A percentile compares a stretch with the other conserved stretches of the same genome.
These are phyloP conservation scores for Dorcus parallelipipedus DNA, from an alignment of 2,888 invertebrate genomes.

Conservation along the genomic window DNA sequence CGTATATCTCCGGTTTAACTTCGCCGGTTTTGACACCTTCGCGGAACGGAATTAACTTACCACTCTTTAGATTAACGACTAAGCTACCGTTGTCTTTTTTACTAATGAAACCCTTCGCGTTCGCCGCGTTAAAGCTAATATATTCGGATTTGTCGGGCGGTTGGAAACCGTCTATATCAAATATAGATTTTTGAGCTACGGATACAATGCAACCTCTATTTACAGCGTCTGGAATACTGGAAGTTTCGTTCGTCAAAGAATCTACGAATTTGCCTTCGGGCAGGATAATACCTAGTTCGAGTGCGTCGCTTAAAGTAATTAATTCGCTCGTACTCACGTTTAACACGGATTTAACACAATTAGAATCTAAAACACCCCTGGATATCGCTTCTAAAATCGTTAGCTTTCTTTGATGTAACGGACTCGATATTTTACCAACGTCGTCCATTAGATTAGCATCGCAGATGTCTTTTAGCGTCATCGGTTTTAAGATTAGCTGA, in stretches of 20 bases:
- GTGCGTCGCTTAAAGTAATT: conserved; percentile 80
- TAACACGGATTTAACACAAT: conserved; percentile 78
- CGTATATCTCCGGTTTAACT: conserved; percentile 80
- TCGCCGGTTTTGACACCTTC: conserved; percentile 77
- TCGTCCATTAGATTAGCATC: conserved; percentile 78
- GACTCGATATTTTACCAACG: conserved; percentile 69
- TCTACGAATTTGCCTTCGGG: conserved; percentile 74
- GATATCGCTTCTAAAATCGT: conserved; percentile 83
- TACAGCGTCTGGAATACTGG: conserved; percentile 82
- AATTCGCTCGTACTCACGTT: conserved; percentile 77
- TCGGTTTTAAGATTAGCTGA: conserved; percentile 79
- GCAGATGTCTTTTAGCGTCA: conserved; percentile 87
- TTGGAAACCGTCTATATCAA: conserved; percentile 88
- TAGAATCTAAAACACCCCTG: conserved; percentile 82
- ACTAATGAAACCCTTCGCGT: conserved; percentile 73
- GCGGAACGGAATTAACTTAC: conserved; percentile 71
- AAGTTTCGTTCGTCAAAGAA: conserved; percentile 66
- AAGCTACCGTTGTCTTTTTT: conserved; percentile 68
- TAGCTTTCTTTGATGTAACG: conserved; percentile 70
- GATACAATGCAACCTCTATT: conserved; percentile 85
- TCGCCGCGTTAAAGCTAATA: conserved; percentile 79
- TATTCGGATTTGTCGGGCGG: conserved; percentile 78
- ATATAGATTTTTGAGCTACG: conserved; percentile 82
- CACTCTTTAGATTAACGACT: conserved; percentile 69
- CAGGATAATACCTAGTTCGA: conserved; percentile 75